Conservation (phyloP, 2,113 vertebrate genomes). For the Scalopus aquaticus region DNA sequence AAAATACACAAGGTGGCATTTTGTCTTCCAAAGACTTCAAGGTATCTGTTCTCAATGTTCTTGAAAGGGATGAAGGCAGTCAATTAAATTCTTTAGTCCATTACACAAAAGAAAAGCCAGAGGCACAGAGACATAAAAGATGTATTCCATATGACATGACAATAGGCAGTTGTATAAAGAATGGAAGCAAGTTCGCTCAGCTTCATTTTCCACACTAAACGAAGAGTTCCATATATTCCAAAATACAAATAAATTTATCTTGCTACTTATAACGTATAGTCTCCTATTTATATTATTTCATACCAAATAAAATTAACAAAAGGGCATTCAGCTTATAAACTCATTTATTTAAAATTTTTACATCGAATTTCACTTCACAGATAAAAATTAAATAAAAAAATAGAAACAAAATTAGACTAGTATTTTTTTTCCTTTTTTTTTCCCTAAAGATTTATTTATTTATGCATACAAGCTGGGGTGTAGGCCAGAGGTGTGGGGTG, state of each 20-base stretch:
- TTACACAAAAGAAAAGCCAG: conserved; percentile 72
- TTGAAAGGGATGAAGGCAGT: conserved; percentile 63
- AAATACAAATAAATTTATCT: conserved; percentile 40
- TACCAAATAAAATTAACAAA: conserved; percentile 30
- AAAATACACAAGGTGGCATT: conserved; percentile 69
- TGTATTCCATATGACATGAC: conserved; percentile 45
- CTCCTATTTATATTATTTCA: conserved; percentile 12
- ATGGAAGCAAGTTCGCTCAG: conserved; percentile 7
- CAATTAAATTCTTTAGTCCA: conserved; percentile 61
- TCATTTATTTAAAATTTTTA: conserved; percentile 5
- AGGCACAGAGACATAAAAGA: conserved; percentile 60
- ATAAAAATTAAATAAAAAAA: conserved; percentile 48
- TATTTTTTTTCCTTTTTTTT: too few species aligned
- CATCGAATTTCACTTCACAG: neutral
- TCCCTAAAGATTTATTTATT: too few species aligned
- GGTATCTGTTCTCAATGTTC: conserved; percentile 64
- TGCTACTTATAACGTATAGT: conserved; percentile 28
- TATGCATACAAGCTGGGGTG: too few species aligned
- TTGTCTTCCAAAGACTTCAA: conserved; percentile 72
- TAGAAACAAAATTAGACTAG: neutral
- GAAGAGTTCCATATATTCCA: conserved; percentile 3
- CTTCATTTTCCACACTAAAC: conserved; percentile 27
- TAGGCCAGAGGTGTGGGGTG: too few species aligned
- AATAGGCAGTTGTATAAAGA: conserved; percentile 51
- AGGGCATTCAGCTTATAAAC: neutral